Evolutionary conservation across 2,113 vertebrate genomes (phyloP).

Genomic region (Synchiropus splendidus): DNA sequence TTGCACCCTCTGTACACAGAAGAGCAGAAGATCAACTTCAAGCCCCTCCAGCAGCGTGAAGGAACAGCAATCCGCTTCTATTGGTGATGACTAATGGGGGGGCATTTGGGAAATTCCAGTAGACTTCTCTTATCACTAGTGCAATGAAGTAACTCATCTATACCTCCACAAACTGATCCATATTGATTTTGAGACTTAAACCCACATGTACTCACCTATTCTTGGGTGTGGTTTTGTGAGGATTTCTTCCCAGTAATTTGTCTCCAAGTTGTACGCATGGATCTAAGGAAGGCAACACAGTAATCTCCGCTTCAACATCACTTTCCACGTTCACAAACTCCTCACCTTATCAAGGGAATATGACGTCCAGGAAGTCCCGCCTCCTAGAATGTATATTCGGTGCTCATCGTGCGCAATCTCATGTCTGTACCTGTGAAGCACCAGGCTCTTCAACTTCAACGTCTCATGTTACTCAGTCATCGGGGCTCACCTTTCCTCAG

Average conservation of each 20-base stretch:
- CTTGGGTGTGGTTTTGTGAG: constrained; percentile 85
- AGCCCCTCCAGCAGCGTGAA: no score
- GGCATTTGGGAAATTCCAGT: no score
- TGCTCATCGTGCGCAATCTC: constrained; percentile 90
- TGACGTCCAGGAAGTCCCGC: constrained; percentile 95
- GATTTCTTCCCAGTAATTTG: constrained; percentile 95
- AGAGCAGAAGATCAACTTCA: no score
- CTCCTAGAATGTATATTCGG: constrained; percentile 91
- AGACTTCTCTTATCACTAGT: no score
- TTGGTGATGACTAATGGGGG: no score
- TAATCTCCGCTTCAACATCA: not conserved
- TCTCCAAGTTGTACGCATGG: constrained; percentile 93
- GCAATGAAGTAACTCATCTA: no score
- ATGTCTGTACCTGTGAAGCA: constrained; percentile 81
- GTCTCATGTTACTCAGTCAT: not conserved
- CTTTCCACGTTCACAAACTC: not conserved
- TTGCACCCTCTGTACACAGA: no score
- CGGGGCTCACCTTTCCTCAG: constrained; percentile 78
- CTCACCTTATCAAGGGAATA: constrained; percentile 90
- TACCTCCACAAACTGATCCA: no score
- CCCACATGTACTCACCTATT: constrained; percentile 75
- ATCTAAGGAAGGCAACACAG: constrained; percentile 67
- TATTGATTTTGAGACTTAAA: not conserved
- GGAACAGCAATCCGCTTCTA: no score
- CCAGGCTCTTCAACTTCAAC: no score